Percentiles rank a stretch among this genome's conserved stretches.
Conservation (phyloP, 1,140 invertebrate species). For the Polyergus mexicanus region DNA sequence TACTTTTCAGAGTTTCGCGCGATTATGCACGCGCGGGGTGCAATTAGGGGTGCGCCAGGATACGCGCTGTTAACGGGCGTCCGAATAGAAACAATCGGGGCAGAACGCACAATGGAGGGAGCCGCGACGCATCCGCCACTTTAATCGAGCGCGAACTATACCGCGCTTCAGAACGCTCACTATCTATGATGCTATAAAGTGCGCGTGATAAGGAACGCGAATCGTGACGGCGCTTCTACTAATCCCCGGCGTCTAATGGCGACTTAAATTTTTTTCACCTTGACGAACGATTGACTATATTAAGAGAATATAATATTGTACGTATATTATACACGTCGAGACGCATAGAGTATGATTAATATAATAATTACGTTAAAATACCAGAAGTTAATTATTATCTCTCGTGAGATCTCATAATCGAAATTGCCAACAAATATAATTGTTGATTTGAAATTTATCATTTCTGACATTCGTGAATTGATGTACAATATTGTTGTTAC, state of each 20-base stretch:
- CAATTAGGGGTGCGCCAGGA: constrained; percentile 71
- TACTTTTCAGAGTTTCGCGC: constrained; percentile 36
- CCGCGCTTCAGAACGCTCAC: constrained; percentile 58
- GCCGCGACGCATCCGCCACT: constrained; percentile 74
- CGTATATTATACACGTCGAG: too few species aligned
- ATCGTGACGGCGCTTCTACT: not conserved
- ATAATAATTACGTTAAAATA: constrained; percentile 8
- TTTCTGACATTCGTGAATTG: not conserved
- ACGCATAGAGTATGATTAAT: not conserved
- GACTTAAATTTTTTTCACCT: not conserved
- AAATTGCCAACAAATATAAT: not conserved
- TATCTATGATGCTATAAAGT: constrained; percentile 65
- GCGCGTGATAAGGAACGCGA: constrained; percentile 21
- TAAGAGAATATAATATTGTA: too few species aligned
- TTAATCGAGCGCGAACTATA: constrained; percentile 66
- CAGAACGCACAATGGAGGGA: constrained; percentile 66
- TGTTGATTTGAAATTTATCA: not conserved
- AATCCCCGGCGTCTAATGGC: constrained; percentile 10
- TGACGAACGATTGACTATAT: not conserved
- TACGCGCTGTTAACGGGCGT: constrained; percentile 72
- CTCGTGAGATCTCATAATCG: not conserved
- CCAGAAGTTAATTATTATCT: not conserved
- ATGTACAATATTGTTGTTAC: not conserved
- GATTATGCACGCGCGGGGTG: constrained; percentile 36
- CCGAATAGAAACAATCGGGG: constrained; percentile 76